Evolutionary conservation across 2,113 vertebrate species (phyloP), one percentile per base, ranked within the genome.

Genomic region (Panthera leo): DNA sequence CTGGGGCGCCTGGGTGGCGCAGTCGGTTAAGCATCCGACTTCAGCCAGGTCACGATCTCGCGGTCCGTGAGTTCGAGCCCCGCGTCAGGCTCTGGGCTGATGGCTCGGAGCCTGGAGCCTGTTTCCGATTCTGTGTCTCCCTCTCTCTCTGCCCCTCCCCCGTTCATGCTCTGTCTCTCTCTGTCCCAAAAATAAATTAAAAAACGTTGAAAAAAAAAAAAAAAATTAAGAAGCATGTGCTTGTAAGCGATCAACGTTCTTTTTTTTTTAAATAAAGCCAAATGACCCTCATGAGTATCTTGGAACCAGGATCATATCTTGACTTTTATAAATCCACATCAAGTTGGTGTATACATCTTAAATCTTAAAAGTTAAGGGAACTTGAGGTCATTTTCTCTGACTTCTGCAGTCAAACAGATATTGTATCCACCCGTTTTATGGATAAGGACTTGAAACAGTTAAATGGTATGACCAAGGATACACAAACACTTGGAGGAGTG

Each of bases 211-310:
- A n/a, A n/a, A n/a, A n/a, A n/a, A n/a, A n/a, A n/a, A n/a, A n/a
- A n/a, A n/a, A n/a, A n/a, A n/a, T n/a, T n/a, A n/a, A 89, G 73
- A 92, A 96, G 53, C 27, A 6, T 51, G 27, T 71, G 36, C 36
- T 67, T 89, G 2, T 48, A 48, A 73, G 45, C 29, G 6, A 67
- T 92, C 34, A 90, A 0, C 12, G 11, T 85, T 97, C 86, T 98
- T 96, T 96, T 94, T 95, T 92, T 94, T 95, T 92, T 90, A 67
- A 70, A 36, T 70, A 83, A 93, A 96, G 39, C 53, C 36, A 90
- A 25, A 36, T 68, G 39, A 95, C 45, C 11, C n/a, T 84, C 61
- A 51, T 68, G 68, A 65, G 14, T 95, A n/a, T 95, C 78, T 97
- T 92, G 71, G 68, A 36, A 31, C 76, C 29, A 68, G 39, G 51